These are phyloP conservation scores for Plectrocnemia conspersa DNA, from an alignment of 1,140 invertebrate genomes.

Conservation along the genomic window DNA sequence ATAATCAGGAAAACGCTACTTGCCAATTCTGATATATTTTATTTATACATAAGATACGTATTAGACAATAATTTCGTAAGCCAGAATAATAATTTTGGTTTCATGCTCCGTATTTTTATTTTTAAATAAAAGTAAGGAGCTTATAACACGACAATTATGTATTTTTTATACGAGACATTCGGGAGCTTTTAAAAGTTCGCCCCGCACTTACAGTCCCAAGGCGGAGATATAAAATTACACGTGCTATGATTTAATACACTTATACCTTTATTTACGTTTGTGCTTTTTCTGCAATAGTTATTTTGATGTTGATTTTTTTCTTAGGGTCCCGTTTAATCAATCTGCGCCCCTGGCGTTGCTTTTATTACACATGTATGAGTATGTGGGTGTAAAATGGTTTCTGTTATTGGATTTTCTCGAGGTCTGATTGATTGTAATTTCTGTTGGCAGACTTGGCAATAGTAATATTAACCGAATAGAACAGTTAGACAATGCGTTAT, in stretches of 20 bases:
- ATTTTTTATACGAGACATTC: slow-evolving; percentile 25
- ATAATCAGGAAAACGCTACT: too few species aligned
- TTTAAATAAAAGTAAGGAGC: slow-evolving; percentile 32
- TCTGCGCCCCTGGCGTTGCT: too few species aligned
- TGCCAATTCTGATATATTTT: too few species aligned
- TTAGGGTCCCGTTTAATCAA: slow-evolving; percentile 7
- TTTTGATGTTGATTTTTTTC: background rate
- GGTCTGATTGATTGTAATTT: slow-evolving; percentile 17
- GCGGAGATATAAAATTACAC: slow-evolving; percentile 3
- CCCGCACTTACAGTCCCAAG: slow-evolving; percentile 16
- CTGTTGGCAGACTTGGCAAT: background rate
- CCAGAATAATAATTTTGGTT: too few species aligned
- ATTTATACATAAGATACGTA: too few species aligned
- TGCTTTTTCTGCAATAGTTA: background rate
- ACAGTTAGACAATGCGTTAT: slow-evolving; percentile 21
- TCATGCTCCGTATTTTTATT: too few species aligned
- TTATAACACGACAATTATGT: slow-evolving; percentile 34
- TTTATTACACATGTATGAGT: too few species aligned
- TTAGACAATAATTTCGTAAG: too few species aligned
- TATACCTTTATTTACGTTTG: background rate
- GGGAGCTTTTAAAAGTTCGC: slow-evolving; percentile 28
- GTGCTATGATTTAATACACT: background rate
- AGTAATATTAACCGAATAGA: slow-evolving; percentile 10
- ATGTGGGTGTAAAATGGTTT: slow-evolving; percentile 10
- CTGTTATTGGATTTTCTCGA: background rate